Conservation (phyloP, 2,797 vertebrate genomes). For the Leuciscus waleckii region DNA sequence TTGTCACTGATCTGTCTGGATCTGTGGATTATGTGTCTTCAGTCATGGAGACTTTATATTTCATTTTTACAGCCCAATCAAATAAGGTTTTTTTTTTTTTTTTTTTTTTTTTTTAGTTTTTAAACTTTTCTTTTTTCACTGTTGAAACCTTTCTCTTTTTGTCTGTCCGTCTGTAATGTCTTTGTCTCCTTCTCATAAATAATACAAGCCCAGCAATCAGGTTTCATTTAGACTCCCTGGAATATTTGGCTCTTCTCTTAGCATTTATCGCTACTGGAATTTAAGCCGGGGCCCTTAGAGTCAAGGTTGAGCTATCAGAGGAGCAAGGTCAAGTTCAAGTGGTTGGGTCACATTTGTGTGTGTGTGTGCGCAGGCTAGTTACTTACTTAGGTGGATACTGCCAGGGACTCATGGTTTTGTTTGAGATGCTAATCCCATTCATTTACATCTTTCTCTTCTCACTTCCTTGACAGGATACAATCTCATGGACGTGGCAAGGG, state of each 20-base stretch:
- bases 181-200: neutral
- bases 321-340: neutral
- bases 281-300: neutral
- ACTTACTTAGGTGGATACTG: conserved; percentile 27
- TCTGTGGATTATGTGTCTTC: neutral
- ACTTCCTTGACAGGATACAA: conserved; percentile 79
- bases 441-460: conserved; percentile 1
- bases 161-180: neutral
- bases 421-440: conserved; percentile 25
- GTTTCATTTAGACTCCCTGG: neutral
- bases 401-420: neutral
- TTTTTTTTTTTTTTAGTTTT: too few relatives aligned
- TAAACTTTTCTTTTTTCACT: neutral
- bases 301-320: neutral
- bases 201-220: conserved; percentile 17
- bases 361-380: neutral
- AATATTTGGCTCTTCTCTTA: neutral
- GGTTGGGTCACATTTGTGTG: neutral
- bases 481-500: conserved; percentile 90
- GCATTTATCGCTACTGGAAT: neutral
- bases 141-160: neutral
- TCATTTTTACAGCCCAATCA: neutral
- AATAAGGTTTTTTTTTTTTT: neutral
- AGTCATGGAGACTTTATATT: neutral
- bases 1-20: conserved; percentile 8